Evolutionary conservation across 2,888 invertebrate genomes (phyloP), one percentile per base, ranked within the genome.

Genomic region (Phengaris alcon): DNA sequence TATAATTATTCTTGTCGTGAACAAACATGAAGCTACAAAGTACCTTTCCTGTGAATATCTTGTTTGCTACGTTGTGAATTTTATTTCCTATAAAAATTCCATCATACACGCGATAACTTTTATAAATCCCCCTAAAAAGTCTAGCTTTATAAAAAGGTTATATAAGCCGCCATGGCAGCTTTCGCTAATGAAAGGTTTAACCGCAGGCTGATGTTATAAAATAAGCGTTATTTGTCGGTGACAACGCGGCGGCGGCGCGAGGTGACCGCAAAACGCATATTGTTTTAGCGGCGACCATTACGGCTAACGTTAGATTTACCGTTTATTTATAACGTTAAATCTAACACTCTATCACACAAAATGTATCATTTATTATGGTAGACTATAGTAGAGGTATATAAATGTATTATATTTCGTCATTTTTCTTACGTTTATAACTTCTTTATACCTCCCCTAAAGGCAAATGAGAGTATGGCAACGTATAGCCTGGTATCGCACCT

Each of bases 141-240:
- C 22, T 9, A 64, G 10, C 59, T 2, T 64, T 9, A 57, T 57
- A 35, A 64, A 15, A 22, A 22, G 15, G 22, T 22, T 35, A 35
- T 22, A 22, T 64, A 64, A 64, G 10, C 59, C 22, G 59, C 35
- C 12, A 64, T 64, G 59, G 22, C 59, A 48, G 51, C 22, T 70
- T 70, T 73, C n/a, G 12, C 15, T 73, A 54, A 73, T 54, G 52
- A 15, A 73, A 54, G 10, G 73, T 73, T 54, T 73, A 35, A 55
- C 76, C 76, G 68, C 77, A 77, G 75, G 76, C 75, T 79, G 78
- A 78, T 74, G 64, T 73, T 55, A 76, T 77, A 75, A 78, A 73
- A 74, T 73, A 59, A 74, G 78, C 75, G 75, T 78, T 77, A 79
- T 77, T 77, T 76, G 75, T 75, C 68, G 76, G 76, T 75, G 75